Evolutionary conservation across 2,113 vertebrate genomes (phyloP), one percentile per base, ranked within the genome.

Genomic region (Cyprinodon tularosa): DNA sequence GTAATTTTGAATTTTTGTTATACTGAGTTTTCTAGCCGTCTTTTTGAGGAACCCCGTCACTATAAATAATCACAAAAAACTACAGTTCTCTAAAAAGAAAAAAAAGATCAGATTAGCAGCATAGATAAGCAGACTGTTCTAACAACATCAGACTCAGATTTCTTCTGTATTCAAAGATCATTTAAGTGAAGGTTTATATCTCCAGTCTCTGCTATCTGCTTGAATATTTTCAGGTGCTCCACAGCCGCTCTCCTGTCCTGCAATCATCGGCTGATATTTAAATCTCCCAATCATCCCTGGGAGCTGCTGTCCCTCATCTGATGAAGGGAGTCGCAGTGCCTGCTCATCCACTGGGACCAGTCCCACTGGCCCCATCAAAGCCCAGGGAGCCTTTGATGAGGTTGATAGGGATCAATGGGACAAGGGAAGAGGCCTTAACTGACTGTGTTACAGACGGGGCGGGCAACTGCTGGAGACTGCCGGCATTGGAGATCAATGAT

Each of bases 361-460:
- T 90, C 91, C 80, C 66, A 1, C 89, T 11, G 84, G 78, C 88
- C 80, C 81, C 90, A 80, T 92, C 88, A 91, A 90, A 90, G 90
- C 84, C 82, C 80, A 4, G 47, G 76, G 81, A 79, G 77, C 82
- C 91, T 94, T 94, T 94, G 90, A 92, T 85, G 90, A 48, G 78
- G 63, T 47, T 93, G 91, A 93, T 94, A 91, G 90, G 85, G 87
- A 91, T 93, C 91, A 93, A 84, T 90, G 83, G 79, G 65, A 87
- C 71, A 76, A 78, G 81, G 87, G 86, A 89, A 91, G 82, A 90
- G 82, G 67, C 71, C 85, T 78, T 90, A 91, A 90, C 84, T 69
- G 89, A 88, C 65, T 57, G 77, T 74, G 87, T 84, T 85, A 89
- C 91, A 91, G 90, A 91, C 86, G 42, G 89, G 91, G 88, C 82